These are phyloP conservation scores for Megalopta genalis DNA, from an alignment of 1,140 invertebrate species.

Conservation along the genomic window DNA sequence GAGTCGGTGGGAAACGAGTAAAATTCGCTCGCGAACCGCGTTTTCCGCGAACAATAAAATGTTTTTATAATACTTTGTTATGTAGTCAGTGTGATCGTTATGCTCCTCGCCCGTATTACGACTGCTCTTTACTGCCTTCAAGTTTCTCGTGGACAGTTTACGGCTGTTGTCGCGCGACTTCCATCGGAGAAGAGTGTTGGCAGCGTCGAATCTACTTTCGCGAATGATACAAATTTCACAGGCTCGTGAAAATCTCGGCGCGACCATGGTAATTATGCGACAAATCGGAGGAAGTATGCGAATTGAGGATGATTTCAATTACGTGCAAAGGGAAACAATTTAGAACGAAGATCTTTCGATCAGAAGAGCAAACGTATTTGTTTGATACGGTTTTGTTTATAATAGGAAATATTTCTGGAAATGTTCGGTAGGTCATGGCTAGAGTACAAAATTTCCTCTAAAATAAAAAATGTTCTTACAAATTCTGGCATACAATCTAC, in stretches of 20 bases:
- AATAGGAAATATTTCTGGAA: too few relatives aligned
- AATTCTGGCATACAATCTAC: too few relatives aligned
- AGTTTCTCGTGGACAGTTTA: slow-evolving; percentile 69
- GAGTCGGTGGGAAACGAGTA: slow-evolving; percentile 40
- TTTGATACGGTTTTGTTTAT: too few relatives aligned
- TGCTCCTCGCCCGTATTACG: slow-evolving; percentile 68
- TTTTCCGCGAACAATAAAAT: slow-evolving; percentile 73
- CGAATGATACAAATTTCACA: slow-evolving; percentile 35
- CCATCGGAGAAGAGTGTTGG: slow-evolving; percentile 8
- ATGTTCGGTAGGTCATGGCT: too few relatives aligned
- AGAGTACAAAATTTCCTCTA: too few relatives aligned
- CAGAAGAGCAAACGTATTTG: too few relatives aligned
- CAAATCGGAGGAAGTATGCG: background rate
- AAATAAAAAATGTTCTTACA: too few relatives aligned
- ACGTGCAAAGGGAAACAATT: too few relatives aligned
- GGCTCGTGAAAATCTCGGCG: slow-evolving; percentile 14
- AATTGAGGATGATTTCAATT: too few relatives aligned
- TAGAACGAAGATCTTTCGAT: too few relatives aligned
- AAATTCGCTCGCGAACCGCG: slow-evolving; percentile 29
- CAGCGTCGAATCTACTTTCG: background rate
- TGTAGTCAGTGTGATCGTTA: slow-evolving; percentile 57
- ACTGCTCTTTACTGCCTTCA: slow-evolving; percentile 69
- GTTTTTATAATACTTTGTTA: slow-evolving; percentile 74
- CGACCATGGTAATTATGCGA: background rate
- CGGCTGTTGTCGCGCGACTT: slow-evolving; percentile 30